Evolutionary conservation across 1,140 invertebrate genomes (phyloP), one percentile per base, ranked within the genome.

Genomic region (Paraescarpia echinospica): DNA sequence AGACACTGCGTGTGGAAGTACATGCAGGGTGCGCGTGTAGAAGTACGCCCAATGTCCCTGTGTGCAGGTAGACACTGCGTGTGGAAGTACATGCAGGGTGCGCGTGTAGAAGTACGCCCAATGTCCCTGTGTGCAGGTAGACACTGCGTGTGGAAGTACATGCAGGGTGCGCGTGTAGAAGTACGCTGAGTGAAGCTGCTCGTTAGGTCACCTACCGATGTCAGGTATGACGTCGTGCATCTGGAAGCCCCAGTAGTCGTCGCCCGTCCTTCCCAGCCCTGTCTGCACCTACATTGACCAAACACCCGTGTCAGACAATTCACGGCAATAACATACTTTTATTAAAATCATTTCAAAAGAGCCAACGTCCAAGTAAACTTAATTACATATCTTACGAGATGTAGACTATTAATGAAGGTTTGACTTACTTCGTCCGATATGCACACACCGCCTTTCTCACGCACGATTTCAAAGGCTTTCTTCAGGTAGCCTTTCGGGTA

Each of bases 211-310:
- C 92, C 94, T 94, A 96, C 96, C 96, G 94, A 99, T 99, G 96
- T 99, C 99, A 0, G 99, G 99, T 33, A 97, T 94, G 33, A 99
- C 97, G 34, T 96, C 98, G 95, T 99, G 98, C 1, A 95, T 96
- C 96, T 99, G 96, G 96, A 99, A 99, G 1, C 98, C 98, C 99
- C 99, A 99, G 96, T 98, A 99, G 94, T 98, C 97, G 90, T 98
- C 98, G 0, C 99, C 99, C 0, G 98, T 98, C 93, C 99, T 96
- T 0, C 98, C 99, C 96, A 99, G 99, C 27, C 99, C 99, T 35
- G 98, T 99, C 96, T 99, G 99, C 1, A 99, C 98, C 59, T 77
- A 77, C 59, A 77, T 2, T 98, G 91, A 33, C 41, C 90, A 5
- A 4, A 41, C 41, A n/a, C 41, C 41, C 41, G 41, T 12, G 59